Evolutionary conservation across 2,888 invertebrate genomes (phyloP).

Genomic region (Lacanobia wlatinum): DNA sequence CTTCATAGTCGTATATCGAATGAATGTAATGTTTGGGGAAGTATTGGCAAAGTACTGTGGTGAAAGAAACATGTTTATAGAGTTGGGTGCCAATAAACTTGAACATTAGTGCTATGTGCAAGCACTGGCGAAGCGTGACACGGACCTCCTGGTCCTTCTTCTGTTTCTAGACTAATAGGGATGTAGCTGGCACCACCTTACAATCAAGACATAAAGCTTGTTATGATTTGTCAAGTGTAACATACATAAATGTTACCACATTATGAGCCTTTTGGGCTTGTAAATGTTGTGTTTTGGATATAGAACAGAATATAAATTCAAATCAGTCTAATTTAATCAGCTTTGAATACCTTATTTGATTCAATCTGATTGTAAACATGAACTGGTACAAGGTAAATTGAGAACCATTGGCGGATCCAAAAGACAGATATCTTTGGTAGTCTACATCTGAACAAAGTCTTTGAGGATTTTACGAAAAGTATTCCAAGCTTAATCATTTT

Average conservation of each 20-base stretch:
- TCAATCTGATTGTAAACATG: background rate
- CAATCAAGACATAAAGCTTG: background rate
- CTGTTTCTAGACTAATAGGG: background rate
- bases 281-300: too few relatives aligned
- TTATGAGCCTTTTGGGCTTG: background rate
- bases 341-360: background rate
- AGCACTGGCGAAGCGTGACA: background rate
- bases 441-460: too few relatives aligned
- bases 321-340: background rate
- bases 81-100: conserved; percentile 38
- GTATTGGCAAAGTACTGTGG: background rate
- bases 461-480: too few relatives aligned
- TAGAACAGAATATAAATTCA: background rate
- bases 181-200: background rate
- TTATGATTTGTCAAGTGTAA: background rate
- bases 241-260: background rate
- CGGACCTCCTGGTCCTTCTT: background rate
- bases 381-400: background rate
- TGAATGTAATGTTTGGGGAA: background rate
- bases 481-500: too few relatives aligned
- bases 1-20: background rate
- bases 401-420: background rate
- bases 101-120: background rate
- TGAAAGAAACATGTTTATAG: conserved; percentile 18
- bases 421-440: too few relatives aligned